Evolutionary conservation across 2,888 invertebrate species (phyloP).

Genomic region (Nomada goodeniana): DNA sequence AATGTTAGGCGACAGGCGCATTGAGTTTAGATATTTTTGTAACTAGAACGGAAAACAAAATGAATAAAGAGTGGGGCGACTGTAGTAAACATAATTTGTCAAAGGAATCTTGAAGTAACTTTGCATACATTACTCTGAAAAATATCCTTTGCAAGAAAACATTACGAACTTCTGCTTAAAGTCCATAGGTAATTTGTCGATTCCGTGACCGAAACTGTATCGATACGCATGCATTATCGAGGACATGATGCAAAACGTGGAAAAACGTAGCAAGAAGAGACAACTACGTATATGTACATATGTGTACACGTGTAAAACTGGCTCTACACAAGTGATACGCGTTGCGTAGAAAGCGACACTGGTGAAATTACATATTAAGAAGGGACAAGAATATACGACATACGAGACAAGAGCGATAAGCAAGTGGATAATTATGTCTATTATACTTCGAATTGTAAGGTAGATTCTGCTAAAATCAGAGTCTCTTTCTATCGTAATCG

Average conservation of each 20-base stretch:
- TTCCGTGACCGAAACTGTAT: no score
- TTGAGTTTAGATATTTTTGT: no score
- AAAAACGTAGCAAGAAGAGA: background rate
- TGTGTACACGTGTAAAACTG: background rate
- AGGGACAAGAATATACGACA: background rate
- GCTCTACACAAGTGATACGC: background rate
- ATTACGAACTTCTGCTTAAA: no score
- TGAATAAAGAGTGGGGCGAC: no score
- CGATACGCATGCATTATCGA: background rate
- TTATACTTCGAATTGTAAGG: constrained; percentile 16
- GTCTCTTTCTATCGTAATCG: constrained; percentile 41
- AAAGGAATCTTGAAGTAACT: no score
- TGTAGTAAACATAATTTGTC: no score
- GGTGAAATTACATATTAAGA: constrained; percentile 31
- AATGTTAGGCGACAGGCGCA: no score
- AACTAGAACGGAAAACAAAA: no score
- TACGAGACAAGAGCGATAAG: background rate
- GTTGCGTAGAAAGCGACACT: background rate
- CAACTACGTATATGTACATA: background rate
- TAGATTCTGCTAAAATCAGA: constrained; percentile 32
- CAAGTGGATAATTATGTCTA: background rate
- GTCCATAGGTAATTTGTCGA: no score
- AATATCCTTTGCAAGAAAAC: no score
- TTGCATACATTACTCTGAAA: no score
- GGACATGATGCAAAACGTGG: background rate